Evolutionary conservation across 2,888 invertebrate species (phyloP).

Genomic region (Seira musarum): DNA sequence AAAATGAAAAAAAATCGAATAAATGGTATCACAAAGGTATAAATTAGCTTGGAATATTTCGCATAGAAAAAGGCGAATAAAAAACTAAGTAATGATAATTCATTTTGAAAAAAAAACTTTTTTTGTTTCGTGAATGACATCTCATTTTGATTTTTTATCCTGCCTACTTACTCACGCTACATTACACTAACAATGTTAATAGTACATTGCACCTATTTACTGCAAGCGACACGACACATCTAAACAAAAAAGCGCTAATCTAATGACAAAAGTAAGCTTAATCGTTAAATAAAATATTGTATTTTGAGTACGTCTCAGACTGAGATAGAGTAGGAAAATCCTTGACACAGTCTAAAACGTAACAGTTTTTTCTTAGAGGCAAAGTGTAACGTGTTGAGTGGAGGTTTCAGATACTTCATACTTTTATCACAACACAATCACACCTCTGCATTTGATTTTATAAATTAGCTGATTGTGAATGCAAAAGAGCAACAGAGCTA

Average conservation of each 20-base stretch:
- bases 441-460: constrained; percentile 10
- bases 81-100: neutral
- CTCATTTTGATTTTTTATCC: constrained; percentile 2
- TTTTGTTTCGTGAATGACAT: constrained; percentile 12
- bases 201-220: neutral
- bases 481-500: too few species aligned
- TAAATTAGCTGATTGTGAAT: neutral
- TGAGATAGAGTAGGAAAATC: constrained; percentile 47
- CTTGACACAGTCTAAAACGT: constrained; percentile 52
- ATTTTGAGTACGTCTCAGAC: constrained; percentile 28
- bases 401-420: too few species aligned
- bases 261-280: neutral
- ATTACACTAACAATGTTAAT: constrained; percentile 5
- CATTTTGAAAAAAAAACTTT: neutral
- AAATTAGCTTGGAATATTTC: constrained; percentile 5
- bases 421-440: neutral
- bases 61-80: neutral
- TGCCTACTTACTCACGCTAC: constrained; percentile 14
- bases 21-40: neutral
- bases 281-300: neutral
- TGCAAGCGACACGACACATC: neutral
- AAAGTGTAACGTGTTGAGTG: too few species aligned
- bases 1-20: neutral
- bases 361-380: constrained; percentile 25
- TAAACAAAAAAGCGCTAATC: neutral